Evolutionary conservation across 2,888 invertebrate genomes (phyloP).

Genomic region (Drosophila pseudotakahashii): DNA sequence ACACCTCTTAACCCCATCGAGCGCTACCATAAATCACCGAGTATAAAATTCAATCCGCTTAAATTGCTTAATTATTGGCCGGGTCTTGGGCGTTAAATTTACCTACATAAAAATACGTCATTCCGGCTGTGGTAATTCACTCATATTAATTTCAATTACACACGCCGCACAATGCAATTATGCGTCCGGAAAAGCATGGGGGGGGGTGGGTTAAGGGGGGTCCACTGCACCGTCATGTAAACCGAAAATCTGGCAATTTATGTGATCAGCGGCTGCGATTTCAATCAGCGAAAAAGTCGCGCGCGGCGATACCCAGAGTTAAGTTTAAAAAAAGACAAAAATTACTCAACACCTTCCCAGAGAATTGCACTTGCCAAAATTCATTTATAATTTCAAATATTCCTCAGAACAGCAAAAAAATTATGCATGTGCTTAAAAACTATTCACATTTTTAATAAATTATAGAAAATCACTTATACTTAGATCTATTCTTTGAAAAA

Average conservation of each 20-base stretch:
- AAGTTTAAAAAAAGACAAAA: conserved; percentile 47
- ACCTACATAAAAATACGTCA: conserved; percentile 74
- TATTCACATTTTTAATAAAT: too few relatives aligned
- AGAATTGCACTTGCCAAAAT: conserved; percentile 15
- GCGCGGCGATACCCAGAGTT: conserved; percentile 7
- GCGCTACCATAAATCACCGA: conserved; percentile 68
- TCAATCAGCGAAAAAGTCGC: conserved; percentile 67
- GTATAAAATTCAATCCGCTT: conserved; percentile 77
- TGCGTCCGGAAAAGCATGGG: conserved; percentile 48
- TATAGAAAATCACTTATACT: too few relatives aligned
- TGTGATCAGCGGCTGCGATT: conserved; percentile 81
- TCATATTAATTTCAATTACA: conserved; percentile 82
- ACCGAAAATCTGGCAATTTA: conserved; percentile 81
- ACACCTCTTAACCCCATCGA: conserved; percentile 50
- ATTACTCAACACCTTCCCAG: conserved; percentile 79
- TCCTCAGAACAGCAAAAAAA: too few relatives aligned
- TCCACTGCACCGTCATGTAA: conserved; percentile 59
- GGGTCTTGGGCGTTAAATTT: conserved; percentile 70
- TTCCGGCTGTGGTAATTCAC: conserved; percentile 66
- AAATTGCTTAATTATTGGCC: conserved; percentile 81
- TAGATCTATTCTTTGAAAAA: too few relatives aligned
- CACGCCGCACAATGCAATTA: conserved; percentile 80
- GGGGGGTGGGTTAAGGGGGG: not conserved
- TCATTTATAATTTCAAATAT: too few relatives aligned
- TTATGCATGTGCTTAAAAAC: too few relatives aligned